These are phyloP conservation scores for Peromyscus melanophrys DNA, from an alignment of 2,797 vertebrate species.

Conservation along the genomic window DNA sequence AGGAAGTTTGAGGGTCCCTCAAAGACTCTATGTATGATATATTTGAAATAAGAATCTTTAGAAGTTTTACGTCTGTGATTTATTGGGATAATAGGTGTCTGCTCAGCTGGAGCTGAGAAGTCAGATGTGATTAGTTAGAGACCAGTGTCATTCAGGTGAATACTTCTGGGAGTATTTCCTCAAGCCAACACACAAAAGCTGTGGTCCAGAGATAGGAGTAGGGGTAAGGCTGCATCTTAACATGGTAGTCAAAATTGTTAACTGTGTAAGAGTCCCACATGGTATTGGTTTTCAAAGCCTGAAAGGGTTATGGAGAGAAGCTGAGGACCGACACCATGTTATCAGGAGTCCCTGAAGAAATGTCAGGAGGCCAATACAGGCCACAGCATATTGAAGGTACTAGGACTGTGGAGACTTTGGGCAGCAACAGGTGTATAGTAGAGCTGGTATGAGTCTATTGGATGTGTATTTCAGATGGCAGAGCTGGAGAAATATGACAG, in stretches of 20 bases:
- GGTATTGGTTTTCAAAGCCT: not conserved
- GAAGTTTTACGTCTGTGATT: not conserved
- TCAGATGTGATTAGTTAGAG: not conserved
- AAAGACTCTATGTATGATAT: not conserved
- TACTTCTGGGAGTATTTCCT: not conserved
- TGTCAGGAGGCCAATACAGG: not conserved
- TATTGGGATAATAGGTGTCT: not conserved
- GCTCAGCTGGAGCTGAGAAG: not conserved
- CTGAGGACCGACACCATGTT: not conserved
- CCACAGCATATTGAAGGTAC: not conserved
- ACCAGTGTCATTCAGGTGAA: not conserved
- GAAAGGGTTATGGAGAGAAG: not conserved
- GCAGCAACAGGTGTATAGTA: not conserved
- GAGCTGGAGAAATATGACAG: not conserved
- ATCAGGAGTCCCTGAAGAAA: not conserved
- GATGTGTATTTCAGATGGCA: not conserved
- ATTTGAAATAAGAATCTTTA: not conserved
- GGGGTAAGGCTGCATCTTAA: not conserved
- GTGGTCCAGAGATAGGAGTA: not conserved
- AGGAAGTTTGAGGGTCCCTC: not conserved
- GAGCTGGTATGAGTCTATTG: not conserved
- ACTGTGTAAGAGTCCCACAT: not conserved
- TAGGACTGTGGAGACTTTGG: not conserved
- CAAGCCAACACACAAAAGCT: not conserved
- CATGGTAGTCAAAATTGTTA: not conserved